phyloP scores from a whole-genome alignment of 1,140 invertebrate species.

The Drosophila carrolli region DNA sequence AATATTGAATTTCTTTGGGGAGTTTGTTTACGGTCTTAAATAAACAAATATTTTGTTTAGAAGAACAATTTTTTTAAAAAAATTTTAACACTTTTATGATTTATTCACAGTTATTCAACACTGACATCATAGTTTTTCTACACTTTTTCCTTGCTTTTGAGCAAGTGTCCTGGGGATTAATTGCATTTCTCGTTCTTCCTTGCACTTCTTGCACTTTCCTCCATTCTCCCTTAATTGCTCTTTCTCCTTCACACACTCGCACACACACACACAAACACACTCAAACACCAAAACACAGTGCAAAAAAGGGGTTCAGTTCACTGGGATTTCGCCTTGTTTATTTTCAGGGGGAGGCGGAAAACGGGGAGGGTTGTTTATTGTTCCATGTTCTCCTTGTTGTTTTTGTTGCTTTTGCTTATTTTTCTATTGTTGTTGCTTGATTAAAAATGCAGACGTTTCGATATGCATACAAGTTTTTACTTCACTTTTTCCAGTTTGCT shows the following conservation, averaged over 20 bases:
- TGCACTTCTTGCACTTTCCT: slow-evolving; percentile 38
- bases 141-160: neutral
- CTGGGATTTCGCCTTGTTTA: slow-evolving; percentile 46
- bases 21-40: too few relatives aligned
- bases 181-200: slow-evolving; percentile 20
- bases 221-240: slow-evolving; percentile 9
- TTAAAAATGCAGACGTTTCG: slow-evolving; percentile 74
- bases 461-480: slow-evolving; percentile 62
- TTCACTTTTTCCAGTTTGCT: slow-evolving; percentile 39
- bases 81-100: neutral
- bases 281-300: slow-evolving; percentile 32
- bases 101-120: neutral
- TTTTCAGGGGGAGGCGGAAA: slow-evolving; percentile 29
- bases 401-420: slow-evolving; percentile 32
- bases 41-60: too few relatives aligned
- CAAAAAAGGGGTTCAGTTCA: slow-evolving; percentile 58
- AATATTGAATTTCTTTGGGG: too few relatives aligned
- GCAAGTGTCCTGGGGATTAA: slow-evolving; percentile 41
- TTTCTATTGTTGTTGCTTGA: slow-evolving; percentile 69
- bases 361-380: slow-evolving; percentile 49
- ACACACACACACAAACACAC: slow-evolving; percentile 8
- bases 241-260: slow-evolving; percentile 22
- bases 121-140: neutral
- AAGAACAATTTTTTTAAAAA: neutral
- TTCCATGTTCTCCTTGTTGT: slow-evolving; percentile 35